Evolutionary conservation across 2,888 invertebrate genomes (phyloP), one percentile per base, ranked within the genome.

Genomic region (Diarsia mendica): DNA sequence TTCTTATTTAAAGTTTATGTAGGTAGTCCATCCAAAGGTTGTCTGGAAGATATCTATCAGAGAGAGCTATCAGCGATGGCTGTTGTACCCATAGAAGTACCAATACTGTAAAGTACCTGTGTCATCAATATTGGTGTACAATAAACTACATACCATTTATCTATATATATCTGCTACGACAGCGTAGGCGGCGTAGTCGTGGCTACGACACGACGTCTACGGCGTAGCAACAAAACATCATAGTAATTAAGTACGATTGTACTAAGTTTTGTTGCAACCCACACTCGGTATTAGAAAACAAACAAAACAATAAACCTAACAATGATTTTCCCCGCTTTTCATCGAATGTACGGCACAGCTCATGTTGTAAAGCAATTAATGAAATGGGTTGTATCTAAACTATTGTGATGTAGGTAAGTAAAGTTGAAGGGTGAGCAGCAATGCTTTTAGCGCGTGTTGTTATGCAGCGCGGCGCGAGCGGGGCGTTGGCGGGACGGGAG

Each of bases 361-460:
- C 66, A 71, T 77, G 82, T 71, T 72, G 63, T 72, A 82, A 77
- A 77, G 65, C 75, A 85, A 83, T 84, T 83, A 85, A 75, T 77
- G 60, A 77, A 85, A 85, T 80, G 80, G 80, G 28, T 85, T 78
- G 67, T 70, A 70, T 68, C 71, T 74, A 81, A 79, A 86, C 75
- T 83, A 87, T 80, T 82, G 79, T 82, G 78, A 82, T 79, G 77
- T 82, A 83, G 63, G 76, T 82, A 72, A 74, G 81, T 82, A 73
- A 79, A 85, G 75, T 77, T 76, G 81, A 84, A 83, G 81, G 85
- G 83, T 80, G 85, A 89, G 89, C 87, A 89, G 90, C 89, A 91
- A 91, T 91, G 90, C 91, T 91, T 93, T 93, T 91, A 92, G 87
- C 87, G 85, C 80, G 86, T 84, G 89, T 89, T 91, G 90, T 92